Conservation (phyloP, 2,888 invertebrate species). For the Limulus polyphemus region DNA sequence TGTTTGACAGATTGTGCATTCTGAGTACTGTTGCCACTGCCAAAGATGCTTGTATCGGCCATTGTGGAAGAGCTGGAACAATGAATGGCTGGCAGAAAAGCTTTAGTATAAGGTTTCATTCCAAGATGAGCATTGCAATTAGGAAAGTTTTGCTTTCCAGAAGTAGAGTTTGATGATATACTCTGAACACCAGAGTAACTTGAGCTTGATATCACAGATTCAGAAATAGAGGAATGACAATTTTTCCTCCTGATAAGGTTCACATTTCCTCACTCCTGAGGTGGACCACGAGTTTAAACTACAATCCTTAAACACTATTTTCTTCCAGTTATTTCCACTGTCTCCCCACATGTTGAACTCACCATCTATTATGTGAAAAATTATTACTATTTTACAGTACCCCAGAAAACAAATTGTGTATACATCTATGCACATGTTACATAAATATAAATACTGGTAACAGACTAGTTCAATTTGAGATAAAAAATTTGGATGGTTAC, state of each 20-base stretch:
- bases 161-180: constrained; percentile 30
- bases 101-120: constrained; percentile 31
- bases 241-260: constrained; percentile 28
- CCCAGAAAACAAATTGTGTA: too few relatives aligned
- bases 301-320: background rate
- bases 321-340: constrained; percentile 6
- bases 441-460: too few relatives aligned
- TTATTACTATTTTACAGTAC: too few relatives aligned
- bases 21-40: constrained; percentile 16
- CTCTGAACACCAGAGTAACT: constrained; percentile 36
- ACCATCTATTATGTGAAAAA: background rate
- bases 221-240: constrained; percentile 31
- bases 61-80: constrained; percentile 33
- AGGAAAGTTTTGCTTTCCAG: constrained; percentile 30
- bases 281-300: background rate
- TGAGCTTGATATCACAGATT: constrained; percentile 51
- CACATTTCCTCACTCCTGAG: constrained; percentile 24
- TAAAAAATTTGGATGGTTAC: too few relatives aligned
- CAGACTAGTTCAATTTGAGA: too few relatives aligned
- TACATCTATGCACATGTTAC: too few relatives aligned
- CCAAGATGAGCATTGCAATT: constrained; percentile 25
- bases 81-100: constrained; percentile 23
- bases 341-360: constrained; percentile 4
- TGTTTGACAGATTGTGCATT: constrained; percentile 8
- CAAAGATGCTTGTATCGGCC: constrained; percentile 4